Evolutionary conservation across 2,113 vertebrate genomes (phyloP).

Genomic region (Mirza zaza): DNA sequence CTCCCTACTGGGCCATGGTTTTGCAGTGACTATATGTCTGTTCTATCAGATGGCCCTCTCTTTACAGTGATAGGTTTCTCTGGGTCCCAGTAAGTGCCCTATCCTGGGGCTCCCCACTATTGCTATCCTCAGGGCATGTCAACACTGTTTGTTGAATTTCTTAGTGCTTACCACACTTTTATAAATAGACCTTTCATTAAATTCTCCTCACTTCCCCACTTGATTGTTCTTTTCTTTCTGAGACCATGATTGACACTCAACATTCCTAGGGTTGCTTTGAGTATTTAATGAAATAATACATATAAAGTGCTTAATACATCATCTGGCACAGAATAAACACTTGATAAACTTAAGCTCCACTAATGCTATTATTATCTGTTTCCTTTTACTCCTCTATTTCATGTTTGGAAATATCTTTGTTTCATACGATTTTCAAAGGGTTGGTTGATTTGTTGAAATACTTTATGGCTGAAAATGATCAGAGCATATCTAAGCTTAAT

Average conservation of each 20-base stretch:
- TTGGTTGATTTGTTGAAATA: not conserved
- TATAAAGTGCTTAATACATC: not conserved
- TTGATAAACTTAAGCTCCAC: not conserved
- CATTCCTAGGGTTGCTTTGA: not conserved
- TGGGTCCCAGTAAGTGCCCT: not conserved
- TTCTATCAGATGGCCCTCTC: not conserved
- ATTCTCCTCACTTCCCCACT: not conserved
- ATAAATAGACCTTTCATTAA: not conserved
- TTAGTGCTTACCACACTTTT: not conserved
- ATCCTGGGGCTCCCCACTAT: not conserved
- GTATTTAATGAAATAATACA: not conserved
- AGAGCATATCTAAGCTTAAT: not conserved
- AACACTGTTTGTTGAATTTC: not conserved
- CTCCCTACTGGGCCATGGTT: not conserved
- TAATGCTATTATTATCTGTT: not conserved
- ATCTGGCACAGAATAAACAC: not conserved
- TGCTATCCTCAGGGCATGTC: not conserved
- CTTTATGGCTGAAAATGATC: slow-evolving; percentile 1
- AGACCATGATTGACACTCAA: not conserved
- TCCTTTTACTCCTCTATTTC: slow-evolving; percentile 1
- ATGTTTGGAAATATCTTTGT: not conserved
- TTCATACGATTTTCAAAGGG: not conserved
- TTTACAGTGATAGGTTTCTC: not conserved
- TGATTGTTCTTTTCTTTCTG: slow-evolving; percentile 2
- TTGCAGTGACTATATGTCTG: not conserved